Conservation (phyloP, 2,888 invertebrate species). For the Caenorhabditis angaria region DNA sequence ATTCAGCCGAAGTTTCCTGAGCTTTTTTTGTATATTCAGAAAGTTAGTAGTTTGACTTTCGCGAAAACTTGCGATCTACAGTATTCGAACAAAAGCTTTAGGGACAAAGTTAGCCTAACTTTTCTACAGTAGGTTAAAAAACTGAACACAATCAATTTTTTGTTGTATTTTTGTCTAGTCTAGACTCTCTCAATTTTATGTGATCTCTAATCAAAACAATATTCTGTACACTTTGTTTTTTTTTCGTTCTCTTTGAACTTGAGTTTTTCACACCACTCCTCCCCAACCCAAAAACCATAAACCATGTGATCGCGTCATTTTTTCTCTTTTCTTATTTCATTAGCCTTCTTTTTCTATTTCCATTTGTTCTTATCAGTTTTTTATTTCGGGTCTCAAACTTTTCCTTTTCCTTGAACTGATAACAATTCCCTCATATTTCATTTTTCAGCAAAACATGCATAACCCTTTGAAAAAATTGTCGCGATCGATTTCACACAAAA, state of each 20-base stretch:
- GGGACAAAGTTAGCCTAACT: too few species aligned
- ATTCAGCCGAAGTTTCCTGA: too few species aligned
- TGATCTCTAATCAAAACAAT: too few species aligned
- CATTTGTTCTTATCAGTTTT: background rate
- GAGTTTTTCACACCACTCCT: background rate
- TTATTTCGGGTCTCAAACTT: background rate
- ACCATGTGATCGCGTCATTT: background rate
- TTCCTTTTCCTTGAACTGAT: background rate
- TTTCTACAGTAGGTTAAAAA: too few species aligned
- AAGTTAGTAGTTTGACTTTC: too few species aligned
- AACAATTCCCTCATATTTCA: background rate
- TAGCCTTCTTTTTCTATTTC: background rate
- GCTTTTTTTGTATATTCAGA: too few species aligned
- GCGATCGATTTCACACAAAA: slow-evolving; percentile 43
- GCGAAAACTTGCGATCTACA: too few species aligned
- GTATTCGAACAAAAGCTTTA: too few species aligned
- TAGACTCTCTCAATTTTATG: too few species aligned
- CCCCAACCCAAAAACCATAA: background rate
- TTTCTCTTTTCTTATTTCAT: too few species aligned
- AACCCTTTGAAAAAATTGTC: slow-evolving; percentile 41
- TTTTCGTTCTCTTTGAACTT: background rate
- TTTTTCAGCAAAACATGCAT: slow-evolving; percentile 23
- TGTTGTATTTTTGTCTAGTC: too few species aligned
- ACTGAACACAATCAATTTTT: too few species aligned
- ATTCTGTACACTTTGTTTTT: background rate